These are phyloP conservation scores for Metridium senile DNA, from an alignment of 92 coral and sea anemone species.

Conservation along the genomic window DNA sequence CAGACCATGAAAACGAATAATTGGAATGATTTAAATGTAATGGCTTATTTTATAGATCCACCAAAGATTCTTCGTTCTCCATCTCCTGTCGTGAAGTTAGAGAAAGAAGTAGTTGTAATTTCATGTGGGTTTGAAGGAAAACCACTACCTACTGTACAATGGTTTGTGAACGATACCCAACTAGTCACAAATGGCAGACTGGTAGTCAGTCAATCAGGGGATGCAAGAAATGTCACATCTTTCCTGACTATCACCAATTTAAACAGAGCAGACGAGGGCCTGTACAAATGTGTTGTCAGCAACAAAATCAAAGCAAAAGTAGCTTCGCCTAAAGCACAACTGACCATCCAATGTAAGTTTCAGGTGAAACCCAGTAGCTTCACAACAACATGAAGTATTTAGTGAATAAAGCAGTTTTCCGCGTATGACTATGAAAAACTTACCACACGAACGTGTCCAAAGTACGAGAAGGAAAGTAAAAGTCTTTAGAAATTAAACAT, in stretches of 20 bases:
- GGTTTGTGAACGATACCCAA: too few species aligned
- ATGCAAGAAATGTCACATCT: too few species aligned
- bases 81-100: constrained; percentile 8
- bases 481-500: too few species aligned
- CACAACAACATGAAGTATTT: background rate
- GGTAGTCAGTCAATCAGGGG: too few species aligned
- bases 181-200: too few species aligned
- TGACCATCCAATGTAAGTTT: constrained; percentile 10
- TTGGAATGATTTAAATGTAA: background rate
- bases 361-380: background rate
- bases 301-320: constrained; percentile 7
- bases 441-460: too few species aligned
- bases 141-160: constrained; percentile 12
- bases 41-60: background rate
- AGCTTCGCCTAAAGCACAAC: background rate
- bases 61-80: constrained; percentile 6
- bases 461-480: too few species aligned
- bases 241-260: constrained; percentile 39
- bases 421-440: too few species aligned
- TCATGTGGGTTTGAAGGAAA: constrained; percentile 32
- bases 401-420: too few species aligned
- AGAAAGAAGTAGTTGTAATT: constrained; percentile 5
- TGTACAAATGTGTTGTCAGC: constrained; percentile 27
- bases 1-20: too few species aligned
- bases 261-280: constrained; percentile 39